Evolutionary conservation across 1,140 invertebrate genomes (phyloP).

Genomic region (Drosophila willistoni): DNA sequence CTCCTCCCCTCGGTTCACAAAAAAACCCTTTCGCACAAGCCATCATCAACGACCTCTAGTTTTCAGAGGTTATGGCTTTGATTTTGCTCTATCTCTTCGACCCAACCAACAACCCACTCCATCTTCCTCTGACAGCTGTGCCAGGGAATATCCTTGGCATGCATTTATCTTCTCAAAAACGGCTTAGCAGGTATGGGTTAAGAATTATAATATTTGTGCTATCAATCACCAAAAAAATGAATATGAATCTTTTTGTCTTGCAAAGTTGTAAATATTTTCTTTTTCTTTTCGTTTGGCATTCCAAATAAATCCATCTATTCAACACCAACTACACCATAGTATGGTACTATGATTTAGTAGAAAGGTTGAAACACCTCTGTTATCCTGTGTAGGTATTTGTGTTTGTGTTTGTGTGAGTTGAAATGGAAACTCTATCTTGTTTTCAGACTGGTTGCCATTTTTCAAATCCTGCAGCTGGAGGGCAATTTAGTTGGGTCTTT

Average conservation of each 20-base stretch:
- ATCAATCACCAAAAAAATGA: conserved; percentile 17
- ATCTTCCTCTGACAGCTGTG: conserved; percentile 39
- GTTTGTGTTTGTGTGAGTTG: neutral
- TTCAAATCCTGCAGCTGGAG: conserved; percentile 4
- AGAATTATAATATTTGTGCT: conserved; percentile 22
- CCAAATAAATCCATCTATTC: conserved; percentile 6
- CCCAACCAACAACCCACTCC: neutral
- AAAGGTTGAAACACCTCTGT: neutral
- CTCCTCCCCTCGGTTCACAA: neutral
- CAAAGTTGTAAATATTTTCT: neutral
- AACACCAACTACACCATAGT: neutral
- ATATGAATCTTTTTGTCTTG: conserved; percentile 10
- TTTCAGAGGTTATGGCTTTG: conserved; percentile 46
- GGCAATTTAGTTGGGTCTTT: conserved; percentile 11
- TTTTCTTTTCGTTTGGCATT: neutral
- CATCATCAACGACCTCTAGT: conserved; percentile 2
- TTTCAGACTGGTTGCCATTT: conserved; percentile 6
- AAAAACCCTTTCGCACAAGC: conserved; percentile 31
- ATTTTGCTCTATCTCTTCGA: conserved; percentile 30
- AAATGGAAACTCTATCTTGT: conserved; percentile 2
- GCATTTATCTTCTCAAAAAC: conserved; percentile 49
- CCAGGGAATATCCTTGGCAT: conserved; percentile 38
- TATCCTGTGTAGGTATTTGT: neutral
- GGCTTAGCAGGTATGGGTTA: conserved; percentile 24
- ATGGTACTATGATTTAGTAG: neutral